These are phyloP conservation scores for Leptoclinus maculatus DNA, from an alignment of 2,797 vertebrate genomes.

Conservation along the genomic window DNA sequence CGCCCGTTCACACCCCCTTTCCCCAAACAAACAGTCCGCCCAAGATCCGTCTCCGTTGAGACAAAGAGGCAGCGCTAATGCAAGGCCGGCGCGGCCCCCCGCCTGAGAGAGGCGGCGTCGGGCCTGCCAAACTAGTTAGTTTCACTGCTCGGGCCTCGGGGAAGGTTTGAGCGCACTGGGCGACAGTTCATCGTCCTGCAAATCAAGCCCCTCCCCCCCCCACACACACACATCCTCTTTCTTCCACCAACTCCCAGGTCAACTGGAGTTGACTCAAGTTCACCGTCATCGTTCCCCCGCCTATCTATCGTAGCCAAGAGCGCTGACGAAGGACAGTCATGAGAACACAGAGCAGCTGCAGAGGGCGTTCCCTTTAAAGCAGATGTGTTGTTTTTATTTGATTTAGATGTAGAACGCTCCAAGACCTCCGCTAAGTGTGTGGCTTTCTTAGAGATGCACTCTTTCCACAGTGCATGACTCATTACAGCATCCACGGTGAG, in stretches of 20 bases:
- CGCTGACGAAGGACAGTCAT: neutral
- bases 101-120: slow-evolving; percentile 35
- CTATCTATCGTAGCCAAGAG: neutral
- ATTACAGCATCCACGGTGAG: neutral
- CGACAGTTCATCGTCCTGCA: slow-evolving; percentile 30
- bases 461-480: neutral
- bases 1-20: slow-evolving; percentile 65
- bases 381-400: slow-evolving; percentile 23
- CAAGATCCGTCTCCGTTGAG: slow-evolving; percentile 57
- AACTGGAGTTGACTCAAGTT: slow-evolving; percentile 52
- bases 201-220: neutral
- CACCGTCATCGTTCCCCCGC: neutral
- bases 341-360: neutral
- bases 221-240: neutral
- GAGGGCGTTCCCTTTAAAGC: slow-evolving; percentile 7
- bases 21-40: slow-evolving; percentile 71
- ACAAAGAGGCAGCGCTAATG: slow-evolving; percentile 49
- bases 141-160: slow-evolving; percentile 60
- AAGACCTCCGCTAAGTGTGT: neutral
- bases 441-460: neutral
- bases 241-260: slow-evolving; percentile 44
- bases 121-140: slow-evolving; percentile 67
- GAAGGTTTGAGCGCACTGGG: slow-evolving; percentile 44
- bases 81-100: neutral
- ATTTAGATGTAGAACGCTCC: slow-evolving; percentile 1